These are phyloP conservation scores for Zootoca vivipara DNA, from an alignment of 2,113 vertebrate genomes.

Conservation along the genomic window DNA sequence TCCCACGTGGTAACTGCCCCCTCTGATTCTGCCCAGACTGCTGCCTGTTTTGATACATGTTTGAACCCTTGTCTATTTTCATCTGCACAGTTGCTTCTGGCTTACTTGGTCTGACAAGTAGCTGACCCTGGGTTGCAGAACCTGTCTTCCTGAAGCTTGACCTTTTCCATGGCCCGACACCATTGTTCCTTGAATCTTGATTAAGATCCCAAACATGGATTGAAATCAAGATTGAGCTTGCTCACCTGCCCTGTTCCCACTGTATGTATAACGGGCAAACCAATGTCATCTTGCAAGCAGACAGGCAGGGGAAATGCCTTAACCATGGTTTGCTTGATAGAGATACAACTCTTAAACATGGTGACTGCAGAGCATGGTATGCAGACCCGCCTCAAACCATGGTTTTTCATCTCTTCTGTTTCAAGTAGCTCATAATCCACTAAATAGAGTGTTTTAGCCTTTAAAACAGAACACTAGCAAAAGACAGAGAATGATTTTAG, in stretches of 20 bases:
- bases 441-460: constrained; percentile 42
- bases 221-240: background rate
- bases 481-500: constrained; percentile 44
- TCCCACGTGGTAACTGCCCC: background rate
- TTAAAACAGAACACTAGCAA: constrained; percentile 8
- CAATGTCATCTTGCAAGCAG: background rate
- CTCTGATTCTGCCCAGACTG: background rate
- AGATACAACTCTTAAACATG: background rate
- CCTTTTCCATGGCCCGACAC: background rate
- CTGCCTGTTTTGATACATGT: background rate
- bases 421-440: constrained; percentile 26
- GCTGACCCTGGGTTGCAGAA: background rate
- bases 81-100: background rate
- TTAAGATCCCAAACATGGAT: background rate
- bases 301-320: background rate
- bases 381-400: too few species aligned
- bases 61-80: too few species aligned
- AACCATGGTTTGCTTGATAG: background rate
- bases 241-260: background rate
- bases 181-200: background rate
- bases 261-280: background rate
- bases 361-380: background rate
- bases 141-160: background rate
- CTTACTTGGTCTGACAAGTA: background rate
- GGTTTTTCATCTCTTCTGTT: background rate